A percentile compares a stretch with the other conserved stretches of the same genome.
phyloP scores from a whole-genome alignment of 2,113 vertebrate species.

The Sinocyclocheilus anophthalmus region DNA sequence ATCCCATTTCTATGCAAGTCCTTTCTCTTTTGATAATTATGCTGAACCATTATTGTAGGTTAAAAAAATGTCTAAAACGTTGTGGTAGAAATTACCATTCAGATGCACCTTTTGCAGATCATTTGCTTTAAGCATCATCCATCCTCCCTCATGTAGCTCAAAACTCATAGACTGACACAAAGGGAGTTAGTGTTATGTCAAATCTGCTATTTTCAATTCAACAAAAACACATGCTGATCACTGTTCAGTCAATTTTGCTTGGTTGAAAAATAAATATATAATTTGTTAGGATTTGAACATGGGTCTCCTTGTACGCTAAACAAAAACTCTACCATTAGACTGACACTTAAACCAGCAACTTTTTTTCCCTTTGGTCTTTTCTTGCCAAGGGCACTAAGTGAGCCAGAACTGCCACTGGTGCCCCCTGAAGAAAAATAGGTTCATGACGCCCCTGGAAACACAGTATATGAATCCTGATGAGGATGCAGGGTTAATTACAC shows the following conservation, averaged over 20 bases:
- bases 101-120: neutral
- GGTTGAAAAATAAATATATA: too few species aligned
- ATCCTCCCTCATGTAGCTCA: neutral
- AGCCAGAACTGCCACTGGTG: neutral
- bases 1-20: neutral
- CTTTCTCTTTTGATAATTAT: too few species aligned
- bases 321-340: neutral
- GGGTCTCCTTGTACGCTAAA: neutral
- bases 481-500: conserved; percentile 42
- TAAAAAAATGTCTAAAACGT: neutral
- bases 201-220: neutral
- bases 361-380: neutral
- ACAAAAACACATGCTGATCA: too few species aligned
- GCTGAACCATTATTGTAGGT: neutral
- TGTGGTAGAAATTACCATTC: neutral
- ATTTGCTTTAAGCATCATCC: neutral
- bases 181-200: neutral
- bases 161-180: neutral
- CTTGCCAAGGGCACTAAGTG: neutral
- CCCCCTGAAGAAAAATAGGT: conserved; percentile 23
- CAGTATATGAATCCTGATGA: conserved; percentile 18
- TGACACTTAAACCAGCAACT: neutral
- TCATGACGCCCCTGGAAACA: neutral
- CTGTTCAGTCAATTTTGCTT: too few species aligned
- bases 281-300: neutral